These are phyloP conservation scores for Sorex araneus DNA, from an alignment of 2,113 vertebrate species.

Conservation along the genomic window DNA sequence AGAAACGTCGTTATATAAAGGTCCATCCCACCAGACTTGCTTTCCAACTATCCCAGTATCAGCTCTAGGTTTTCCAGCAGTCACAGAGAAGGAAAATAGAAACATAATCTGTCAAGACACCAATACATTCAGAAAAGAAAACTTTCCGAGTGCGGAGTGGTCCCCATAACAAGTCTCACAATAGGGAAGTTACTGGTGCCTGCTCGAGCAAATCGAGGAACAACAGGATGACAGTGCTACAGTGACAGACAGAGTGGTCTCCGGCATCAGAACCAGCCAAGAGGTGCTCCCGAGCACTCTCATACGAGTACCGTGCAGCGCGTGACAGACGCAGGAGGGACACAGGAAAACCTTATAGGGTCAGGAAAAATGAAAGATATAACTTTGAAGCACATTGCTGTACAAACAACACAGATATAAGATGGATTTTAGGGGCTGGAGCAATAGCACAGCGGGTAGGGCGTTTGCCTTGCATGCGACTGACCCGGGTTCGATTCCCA, in stretches of 20 bases:
- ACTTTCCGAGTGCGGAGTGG: not conserved
- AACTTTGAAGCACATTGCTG: not conserved
- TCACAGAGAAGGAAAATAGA: not conserved
- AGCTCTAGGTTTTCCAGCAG: constrained; percentile 29
- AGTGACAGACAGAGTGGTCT: not conserved
- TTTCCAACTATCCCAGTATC: not conserved
- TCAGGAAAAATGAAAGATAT: not conserved
- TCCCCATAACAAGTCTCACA: no score
- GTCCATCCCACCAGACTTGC: not conserved
- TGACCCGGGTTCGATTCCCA: no score
- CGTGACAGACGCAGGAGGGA: not conserved
- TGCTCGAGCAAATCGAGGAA: no score
- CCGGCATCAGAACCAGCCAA: not conserved
- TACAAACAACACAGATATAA: not conserved
- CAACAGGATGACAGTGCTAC: no score
- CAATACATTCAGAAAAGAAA: constrained; percentile 30
- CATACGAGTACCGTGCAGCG: not conserved
- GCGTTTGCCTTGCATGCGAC: no score
- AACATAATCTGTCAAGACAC: not conserved
- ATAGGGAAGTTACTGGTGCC: no score
- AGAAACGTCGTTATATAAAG: constrained; percentile 24
- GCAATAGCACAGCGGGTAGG: no score
- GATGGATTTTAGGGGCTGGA: not conserved
- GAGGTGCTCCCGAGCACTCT: not conserved
- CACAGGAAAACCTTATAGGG: not conserved